Evolutionary conservation across 2,888 invertebrate species (phyloP), one percentile per base, ranked within the genome.

Genomic region (Leptinotarsa tumamoca): DNA sequence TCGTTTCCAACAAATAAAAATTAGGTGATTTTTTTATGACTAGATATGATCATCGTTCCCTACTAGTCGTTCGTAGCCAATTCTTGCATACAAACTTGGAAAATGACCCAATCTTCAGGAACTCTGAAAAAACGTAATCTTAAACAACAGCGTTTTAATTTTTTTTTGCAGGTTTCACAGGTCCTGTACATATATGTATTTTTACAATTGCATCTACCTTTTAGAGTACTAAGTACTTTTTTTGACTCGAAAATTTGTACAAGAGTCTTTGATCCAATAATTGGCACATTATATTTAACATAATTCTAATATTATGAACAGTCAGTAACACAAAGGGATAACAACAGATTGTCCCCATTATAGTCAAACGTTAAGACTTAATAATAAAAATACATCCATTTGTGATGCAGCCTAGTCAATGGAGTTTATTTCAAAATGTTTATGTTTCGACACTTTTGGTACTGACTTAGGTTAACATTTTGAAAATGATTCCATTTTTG

Each of bases 271-370:
- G 81, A 80, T 84, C 82, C 81, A 80, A 79, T 80, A 83, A 83
- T 86, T 86, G 85, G 86, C 85, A 86, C 86, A 85, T 83, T 80
- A 79, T 83, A 67, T 75, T 73, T 68, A 77, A 73, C 75, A 77
- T 78, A 80, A 71, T 68, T 66, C 75, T 77, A 80, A 80, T 76
- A 76, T 80, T 81, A 82, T 83, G 81, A 85, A 86, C 86, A 87
- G 83, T 84, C 84, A 85, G 77, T 83, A 83, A 84, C 81, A 85
- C 83, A 86, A 86, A 87, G 84, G 85, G 86, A 86, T 87, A 86
- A 86, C 85, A 86, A 86, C 81, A 87, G 88, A 88, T 88, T 88
- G 88, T 88, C 88, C 87, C 87, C 84, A 86, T 84, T 88, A 88
- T 88, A 88, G 88, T 88, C 88, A 87, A 86, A 87, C 82, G 86